A percentile compares a stretch with the other conserved stretches of the same genome.
These are phyloP conservation scores for Laupala kohalensis DNA, from an alignment of 1,140 invertebrate genomes.

Conservation along the genomic window DNA sequence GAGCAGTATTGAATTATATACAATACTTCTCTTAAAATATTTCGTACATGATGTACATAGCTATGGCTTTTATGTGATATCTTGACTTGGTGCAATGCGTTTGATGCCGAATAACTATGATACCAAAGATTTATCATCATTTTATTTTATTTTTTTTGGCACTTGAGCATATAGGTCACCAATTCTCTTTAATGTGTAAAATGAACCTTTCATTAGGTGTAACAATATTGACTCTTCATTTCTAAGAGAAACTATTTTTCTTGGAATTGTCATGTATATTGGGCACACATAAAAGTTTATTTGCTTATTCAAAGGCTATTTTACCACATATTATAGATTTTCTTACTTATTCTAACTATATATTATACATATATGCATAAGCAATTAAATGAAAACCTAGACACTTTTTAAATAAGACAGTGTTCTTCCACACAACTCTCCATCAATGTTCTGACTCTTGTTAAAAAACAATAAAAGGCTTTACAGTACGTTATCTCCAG, in stretches of 20 bases:
- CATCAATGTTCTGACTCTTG: slow-evolving; percentile 6
- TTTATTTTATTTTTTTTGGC: background rate
- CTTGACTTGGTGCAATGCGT: slow-evolving; percentile 4
- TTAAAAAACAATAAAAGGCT: slow-evolving; percentile 7
- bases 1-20: background rate
- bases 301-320: slow-evolving; percentile 1
- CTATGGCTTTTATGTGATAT: slow-evolving; percentile 4
- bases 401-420: background rate
- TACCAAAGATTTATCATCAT: slow-evolving; percentile 5
- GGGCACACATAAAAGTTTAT: background rate
- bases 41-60: background rate
- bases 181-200: background rate
- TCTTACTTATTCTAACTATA: background rate
- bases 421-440: slow-evolving; percentile 7
- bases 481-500: slow-evolving; percentile 3
- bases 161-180: background rate
- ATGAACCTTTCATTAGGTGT: background rate
- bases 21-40: background rate
- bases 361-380: background rate
- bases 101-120: slow-evolving; percentile 3
- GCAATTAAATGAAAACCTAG: background rate
- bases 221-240: background rate
- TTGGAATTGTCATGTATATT: background rate
- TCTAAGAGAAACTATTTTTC: background rate
- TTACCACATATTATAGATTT: slow-evolving; percentile 1